Evolutionary conservation across 2,797 vertebrate species (phyloP).

Genomic region (Chrosomus eos): DNA sequence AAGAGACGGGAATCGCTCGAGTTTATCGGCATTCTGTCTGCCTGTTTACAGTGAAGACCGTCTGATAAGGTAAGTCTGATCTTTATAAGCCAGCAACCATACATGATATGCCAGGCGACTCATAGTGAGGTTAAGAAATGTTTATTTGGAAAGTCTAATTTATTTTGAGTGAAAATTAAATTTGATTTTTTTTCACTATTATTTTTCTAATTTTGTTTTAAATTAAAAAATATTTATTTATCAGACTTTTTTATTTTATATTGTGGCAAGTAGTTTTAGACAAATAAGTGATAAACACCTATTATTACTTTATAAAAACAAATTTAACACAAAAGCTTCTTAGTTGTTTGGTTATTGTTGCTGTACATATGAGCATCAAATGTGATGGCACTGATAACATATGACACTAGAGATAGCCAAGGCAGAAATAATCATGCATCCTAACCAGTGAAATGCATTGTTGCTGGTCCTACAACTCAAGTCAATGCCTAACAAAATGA

Average conservation of each 20-base stretch:
- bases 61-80: conserved; percentile 75
- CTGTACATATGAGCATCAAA: not conserved
- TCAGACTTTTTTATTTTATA: not conserved
- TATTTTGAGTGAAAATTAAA: not conserved
- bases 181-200: not conserved
- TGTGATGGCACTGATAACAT: not conserved
- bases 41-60: conserved; percentile 71
- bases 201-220: not conserved
- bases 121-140: not conserved
- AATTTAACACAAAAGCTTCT: not conserved
- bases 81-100: conserved; percentile 26
- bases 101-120: not conserved
- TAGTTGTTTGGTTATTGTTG: not conserved
- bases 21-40: conserved; percentile 58
- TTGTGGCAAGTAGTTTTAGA: not conserved
- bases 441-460: not conserved
- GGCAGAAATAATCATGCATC: not conserved
- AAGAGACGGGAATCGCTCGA: conserved; percentile 60
- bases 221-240: not conserved
- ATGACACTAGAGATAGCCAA: not conserved
- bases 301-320: not conserved
- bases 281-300: not conserved
- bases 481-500: not conserved
- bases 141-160: not conserved
- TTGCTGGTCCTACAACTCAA: not conserved